phyloP scores from a whole-genome alignment of 2,888 invertebrate genomes.

The Amphipyra tragopoginis region DNA sequence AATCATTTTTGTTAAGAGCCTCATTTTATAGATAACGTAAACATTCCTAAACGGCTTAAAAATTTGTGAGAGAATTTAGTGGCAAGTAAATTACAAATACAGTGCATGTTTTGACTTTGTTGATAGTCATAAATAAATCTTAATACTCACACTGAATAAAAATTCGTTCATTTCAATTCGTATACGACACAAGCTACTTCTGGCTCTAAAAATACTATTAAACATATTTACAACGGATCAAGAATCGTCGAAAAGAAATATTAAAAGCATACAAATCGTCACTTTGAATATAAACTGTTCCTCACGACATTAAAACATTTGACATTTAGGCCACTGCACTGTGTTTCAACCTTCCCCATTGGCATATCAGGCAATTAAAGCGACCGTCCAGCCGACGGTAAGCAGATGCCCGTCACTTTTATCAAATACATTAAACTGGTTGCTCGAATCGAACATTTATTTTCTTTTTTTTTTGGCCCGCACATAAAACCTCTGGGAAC shows the following conservation, averaged over 20 bases:
- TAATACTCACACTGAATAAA: slow-evolving; percentile 33
- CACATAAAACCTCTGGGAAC: slow-evolving; percentile 79
- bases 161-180: slow-evolving; percentile 11
- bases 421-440: slow-evolving; percentile 89
- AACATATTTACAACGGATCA: slow-evolving; percentile 45
- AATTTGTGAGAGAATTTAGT: slow-evolving; percentile 2
- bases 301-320: slow-evolving; percentile 65
- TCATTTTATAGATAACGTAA: slow-evolving; percentile 8
- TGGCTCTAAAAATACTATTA: slow-evolving; percentile 33
- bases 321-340: slow-evolving; percentile 70
- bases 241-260: slow-evolving; percentile 29
- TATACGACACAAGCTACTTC: slow-evolving; percentile 19
- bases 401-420: slow-evolving; percentile 88
- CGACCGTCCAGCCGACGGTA: slow-evolving; percentile 78
- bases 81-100: slow-evolving; percentile 46
- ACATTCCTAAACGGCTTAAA: neutral
- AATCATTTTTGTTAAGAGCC: slow-evolving; percentile 16
- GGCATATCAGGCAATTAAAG: slow-evolving; percentile 88
- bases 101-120: slow-evolving; percentile 37
- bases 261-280: slow-evolving; percentile 48
- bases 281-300: slow-evolving; percentile 44
- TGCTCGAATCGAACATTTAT: slow-evolving; percentile 83
- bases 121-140: slow-evolving; percentile 45
- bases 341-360: slow-evolving; percentile 69
- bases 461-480: slow-evolving; percentile 74